Base-by-base conservation (phyloP, 2,888 invertebrate genomes). In the Chromoteleia sp. region DNA sequence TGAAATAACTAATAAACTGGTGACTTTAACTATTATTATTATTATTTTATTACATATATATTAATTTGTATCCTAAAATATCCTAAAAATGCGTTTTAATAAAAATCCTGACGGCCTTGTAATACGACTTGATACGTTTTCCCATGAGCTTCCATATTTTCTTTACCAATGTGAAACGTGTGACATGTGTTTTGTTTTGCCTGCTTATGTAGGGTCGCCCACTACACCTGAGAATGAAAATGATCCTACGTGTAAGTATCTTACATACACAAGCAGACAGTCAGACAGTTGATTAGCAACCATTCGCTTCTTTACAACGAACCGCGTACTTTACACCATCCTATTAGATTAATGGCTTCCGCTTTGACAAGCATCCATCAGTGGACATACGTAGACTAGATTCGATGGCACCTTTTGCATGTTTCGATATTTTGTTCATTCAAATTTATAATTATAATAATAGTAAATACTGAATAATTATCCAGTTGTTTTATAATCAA, bases 211-310 rank as follows among this genome's bases (percentile, higher is more conserved):
- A 92, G 92, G 91, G 88, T 92, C 92, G 89, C 92, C 92, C 88
- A 92, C 92, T 76, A 92, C 92, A 89, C 92, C 92, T 84, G 92
- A 91, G 91, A 92, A 92, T 90, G 93, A 93, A 89, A 92, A 92
- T 89, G 93, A 93, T 91, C 89, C 92, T 86, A 90, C 92, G 89
- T 92, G 93, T 93, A 92, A 93, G 93, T 93, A 92, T 89, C 84
- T 84, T 85, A 86, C 78, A 83, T 85, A 84, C 83, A 83, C 83
- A 74, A 83, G 70, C 77, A 77, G 43, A 83, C 83, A 74, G n/a
- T 77, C 76, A 59, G 43, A 78, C 82, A 68, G 56, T 30, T 63
- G 48, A 61, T 58, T 68, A 58, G 58, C 74, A 39, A 61, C 15
- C 76, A 71, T 58, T 48, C 12, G 59, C 67, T 79, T 75, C 3